Evolutionary conservation across 2,113 vertebrate species (phyloP).

Genomic region (Leptodactylus fuscus): DNA sequence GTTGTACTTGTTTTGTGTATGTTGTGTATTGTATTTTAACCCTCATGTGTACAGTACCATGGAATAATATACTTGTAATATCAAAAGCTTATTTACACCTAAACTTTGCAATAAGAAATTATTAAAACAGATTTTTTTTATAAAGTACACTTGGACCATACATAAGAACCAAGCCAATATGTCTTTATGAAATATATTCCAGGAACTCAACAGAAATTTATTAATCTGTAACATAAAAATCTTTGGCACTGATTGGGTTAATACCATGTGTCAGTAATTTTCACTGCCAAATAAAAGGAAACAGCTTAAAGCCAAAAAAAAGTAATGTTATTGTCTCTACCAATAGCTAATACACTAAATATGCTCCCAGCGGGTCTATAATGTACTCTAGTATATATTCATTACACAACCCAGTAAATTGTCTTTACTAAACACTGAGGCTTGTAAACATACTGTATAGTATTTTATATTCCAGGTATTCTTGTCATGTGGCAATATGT

Average conservation of each 20-base stretch:
- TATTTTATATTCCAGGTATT: background rate
- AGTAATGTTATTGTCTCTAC: slow-evolving; percentile 10
- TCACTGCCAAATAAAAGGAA: background rate
- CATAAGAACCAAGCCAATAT: slow-evolving; percentile 26
- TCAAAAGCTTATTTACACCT: background rate
- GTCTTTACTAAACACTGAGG: background rate
- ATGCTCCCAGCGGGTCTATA: background rate
- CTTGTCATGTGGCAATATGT: background rate
- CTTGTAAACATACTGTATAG: background rate
- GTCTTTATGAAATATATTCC: slow-evolving; percentile 8
- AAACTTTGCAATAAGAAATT: background rate
- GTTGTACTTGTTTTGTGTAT: too few relatives aligned
- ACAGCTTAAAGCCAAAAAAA: background rate
- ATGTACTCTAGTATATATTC: background rate
- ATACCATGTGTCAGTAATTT: slow-evolving; percentile 25
- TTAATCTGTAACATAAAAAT: slow-evolving; percentile 4
- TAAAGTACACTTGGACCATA: background rate
- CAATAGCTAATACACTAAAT: background rate
- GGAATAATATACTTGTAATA: background rate
- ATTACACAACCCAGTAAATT: background rate
- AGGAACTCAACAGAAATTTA: background rate
- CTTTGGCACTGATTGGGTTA: background rate
- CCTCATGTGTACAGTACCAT: too few relatives aligned
- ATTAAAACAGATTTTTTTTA: slow-evolving; percentile 19
- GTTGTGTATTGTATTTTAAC: too few relatives aligned